A percentile compares a stretch with the other conserved stretches of the same genome.
Evolutionary conservation across 2,888 invertebrate species (phyloP).

Genomic region (Drosophila borborema): DNA sequence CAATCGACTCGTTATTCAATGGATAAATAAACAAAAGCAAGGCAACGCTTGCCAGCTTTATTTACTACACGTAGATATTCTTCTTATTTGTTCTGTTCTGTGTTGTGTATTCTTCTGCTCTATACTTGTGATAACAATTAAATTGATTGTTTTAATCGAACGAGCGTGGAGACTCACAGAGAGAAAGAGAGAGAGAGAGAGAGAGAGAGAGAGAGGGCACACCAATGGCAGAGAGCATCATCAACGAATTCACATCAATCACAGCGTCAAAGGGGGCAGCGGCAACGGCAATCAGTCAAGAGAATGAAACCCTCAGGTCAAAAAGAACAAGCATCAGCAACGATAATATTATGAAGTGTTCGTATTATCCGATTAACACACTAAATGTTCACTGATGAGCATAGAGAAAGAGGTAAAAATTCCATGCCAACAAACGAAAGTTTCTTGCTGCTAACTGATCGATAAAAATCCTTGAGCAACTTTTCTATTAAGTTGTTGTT

Average conservation of each 20-base stretch:
- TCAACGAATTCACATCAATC: constrained; percentile 45
- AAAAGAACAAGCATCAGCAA: constrained; percentile 22
- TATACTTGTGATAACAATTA: constrained; percentile 55
- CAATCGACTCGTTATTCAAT: constrained; percentile 16
- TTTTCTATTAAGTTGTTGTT: too few relatives aligned
- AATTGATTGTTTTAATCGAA: constrained; percentile 60
- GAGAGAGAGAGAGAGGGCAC: constrained; percentile 31
- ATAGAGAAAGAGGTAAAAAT: background rate
- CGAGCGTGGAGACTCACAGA: constrained; percentile 8
- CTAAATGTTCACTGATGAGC: constrained; percentile 7
- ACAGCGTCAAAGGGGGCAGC: constrained; percentile 33
- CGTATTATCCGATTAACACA: constrained; percentile 11
- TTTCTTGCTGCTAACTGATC: background rate
- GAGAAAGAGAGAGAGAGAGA: constrained; percentile 11
- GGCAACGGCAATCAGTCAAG: constrained; percentile 39
- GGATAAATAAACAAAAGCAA: constrained; percentile 22
- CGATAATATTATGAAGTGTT: constrained; percentile 12
- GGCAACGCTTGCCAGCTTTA: constrained; percentile 32
- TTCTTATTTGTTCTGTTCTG: constrained; percentile 10
- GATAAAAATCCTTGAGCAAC: background rate
- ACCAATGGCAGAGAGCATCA: constrained; percentile 50
- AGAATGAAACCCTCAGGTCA: constrained; percentile 10
- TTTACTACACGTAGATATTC: constrained; percentile 16
- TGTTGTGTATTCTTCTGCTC: background rate
- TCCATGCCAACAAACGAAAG: background rate